A percentile compares a stretch with the other conserved stretches of the same genome.
Evolutionary conservation across 2,113 vertebrate species (phyloP).

Genomic region (Corythornis cristatus): DNA sequence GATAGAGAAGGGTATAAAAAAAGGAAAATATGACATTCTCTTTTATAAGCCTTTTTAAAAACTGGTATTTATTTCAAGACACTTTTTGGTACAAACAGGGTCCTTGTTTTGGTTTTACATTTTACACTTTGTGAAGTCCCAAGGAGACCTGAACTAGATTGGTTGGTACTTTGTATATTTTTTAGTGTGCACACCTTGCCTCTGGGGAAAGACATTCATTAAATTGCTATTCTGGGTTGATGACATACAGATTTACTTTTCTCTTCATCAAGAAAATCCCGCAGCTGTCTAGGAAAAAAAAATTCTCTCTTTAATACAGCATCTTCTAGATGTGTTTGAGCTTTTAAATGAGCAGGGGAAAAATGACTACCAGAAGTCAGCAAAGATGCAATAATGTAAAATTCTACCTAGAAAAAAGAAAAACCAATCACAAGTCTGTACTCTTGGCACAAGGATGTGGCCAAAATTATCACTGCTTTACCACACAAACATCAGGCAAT

Average conservation of each 20-base stretch:
- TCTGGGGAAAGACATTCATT: conserved; percentile 40
- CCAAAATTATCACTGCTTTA: not conserved
- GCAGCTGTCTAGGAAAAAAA: not conserved
- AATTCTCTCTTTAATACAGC: not conserved
- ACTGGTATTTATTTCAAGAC: not conserved
- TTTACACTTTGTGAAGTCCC: not conserved
- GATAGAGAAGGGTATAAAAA: not conserved
- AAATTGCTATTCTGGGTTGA: conserved; percentile 31
- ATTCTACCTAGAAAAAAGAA: not conserved
- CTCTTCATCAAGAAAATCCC: conserved; percentile 41
- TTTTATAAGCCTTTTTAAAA: not conserved
- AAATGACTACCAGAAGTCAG: not conserved
- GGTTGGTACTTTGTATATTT: conserved; percentile 49
- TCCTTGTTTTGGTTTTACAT: conserved; percentile 5
- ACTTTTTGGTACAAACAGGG: not conserved
- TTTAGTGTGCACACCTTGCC: conserved; percentile 29
- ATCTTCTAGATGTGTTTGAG: not conserved
- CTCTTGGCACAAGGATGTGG: not conserved
- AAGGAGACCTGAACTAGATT: not conserved
- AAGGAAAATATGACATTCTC: not conserved
- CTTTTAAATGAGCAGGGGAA: not conserved
- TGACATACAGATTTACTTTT: conserved; percentile 61
- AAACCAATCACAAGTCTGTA: not conserved
- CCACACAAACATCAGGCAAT: not conserved
- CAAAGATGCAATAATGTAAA: not conserved